Evolutionary conservation across 2,113 vertebrate genomes (phyloP).

Genomic region (Brienomyrus brachyistius): DNA sequence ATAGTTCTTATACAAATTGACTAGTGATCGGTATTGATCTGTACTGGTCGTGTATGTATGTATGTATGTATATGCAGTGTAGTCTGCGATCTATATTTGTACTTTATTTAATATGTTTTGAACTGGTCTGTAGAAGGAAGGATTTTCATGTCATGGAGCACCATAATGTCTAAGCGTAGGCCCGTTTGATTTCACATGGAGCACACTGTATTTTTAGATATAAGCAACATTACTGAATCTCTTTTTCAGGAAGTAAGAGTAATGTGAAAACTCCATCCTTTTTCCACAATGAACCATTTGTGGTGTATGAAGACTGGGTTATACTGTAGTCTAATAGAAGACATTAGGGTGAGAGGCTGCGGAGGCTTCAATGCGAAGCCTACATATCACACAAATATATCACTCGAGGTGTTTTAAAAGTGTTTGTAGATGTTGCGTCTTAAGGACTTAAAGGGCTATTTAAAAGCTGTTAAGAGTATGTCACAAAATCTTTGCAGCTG

Average conservation of each 20-base stretch:
- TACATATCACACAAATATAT: background rate
- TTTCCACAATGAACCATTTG: background rate
- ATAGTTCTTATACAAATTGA: conserved; percentile 1
- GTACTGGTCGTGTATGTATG: background rate
- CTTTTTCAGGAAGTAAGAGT: background rate
- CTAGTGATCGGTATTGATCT: background rate
- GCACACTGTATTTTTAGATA: background rate
- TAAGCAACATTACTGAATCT: background rate
- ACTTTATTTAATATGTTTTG: conserved; percentile 22
- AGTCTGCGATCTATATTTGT: conserved; percentile 14
- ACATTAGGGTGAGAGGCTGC: background rate
- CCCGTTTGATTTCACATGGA: background rate
- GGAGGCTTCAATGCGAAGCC: background rate
- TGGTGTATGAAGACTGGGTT: background rate
- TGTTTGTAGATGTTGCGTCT: background rate
- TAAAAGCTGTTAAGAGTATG: background rate
- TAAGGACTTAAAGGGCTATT: background rate
- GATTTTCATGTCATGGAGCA: background rate
- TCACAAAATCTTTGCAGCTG: background rate
- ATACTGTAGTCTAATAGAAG: background rate
- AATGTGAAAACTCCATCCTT: background rate
- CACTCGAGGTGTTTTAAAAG: background rate
- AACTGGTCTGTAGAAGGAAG: conserved; percentile 2
- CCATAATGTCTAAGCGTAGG: background rate
- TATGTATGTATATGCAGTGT: conserved; percentile 14